phyloP scores from a whole-genome alignment of 2,888 invertebrate species.

The Aporophyla lueneburgensis region DNA sequence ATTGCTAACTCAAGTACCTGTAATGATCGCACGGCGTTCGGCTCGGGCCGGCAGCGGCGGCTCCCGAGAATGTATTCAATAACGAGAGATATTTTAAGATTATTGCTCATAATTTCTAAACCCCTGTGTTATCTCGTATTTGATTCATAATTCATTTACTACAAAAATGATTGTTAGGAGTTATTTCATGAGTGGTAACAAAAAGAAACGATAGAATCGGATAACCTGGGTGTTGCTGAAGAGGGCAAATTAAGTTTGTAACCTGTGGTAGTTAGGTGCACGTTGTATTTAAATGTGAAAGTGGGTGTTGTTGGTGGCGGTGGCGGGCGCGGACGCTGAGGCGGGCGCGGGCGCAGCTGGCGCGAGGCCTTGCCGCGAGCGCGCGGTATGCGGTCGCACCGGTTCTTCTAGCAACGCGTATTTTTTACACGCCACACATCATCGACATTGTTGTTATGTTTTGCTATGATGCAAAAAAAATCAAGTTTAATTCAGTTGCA shows the following conservation, averaged over 20 bases:
- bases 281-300: conserved; percentile 63
- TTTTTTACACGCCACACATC: conserved; percentile 89
- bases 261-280: conserved; percentile 24
- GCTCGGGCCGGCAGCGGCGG: conserved; percentile 63
- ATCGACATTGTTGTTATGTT: conserved; percentile 89
- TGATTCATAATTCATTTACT: conserved; percentile 72
- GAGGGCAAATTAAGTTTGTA: conserved; percentile 27
- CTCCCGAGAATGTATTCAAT: conserved; percentile 70
- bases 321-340: conserved; percentile 55
- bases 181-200: conserved; percentile 46
- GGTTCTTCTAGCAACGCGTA: conserved; percentile 89
- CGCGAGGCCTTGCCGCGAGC: conserved; percentile 87
- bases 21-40: conserved; percentile 74
- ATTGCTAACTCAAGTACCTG: conserved; percentile 84
- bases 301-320: conserved; percentile 54
- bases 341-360: conserved; percentile 68
- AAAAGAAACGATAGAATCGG: conserved; percentile 10
- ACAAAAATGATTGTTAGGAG: conserved; percentile 67
- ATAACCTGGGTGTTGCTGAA: conserved; percentile 13
- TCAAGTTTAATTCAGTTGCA: conserved; percentile 74
- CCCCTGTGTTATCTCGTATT: conserved; percentile 68
- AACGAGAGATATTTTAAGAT: conserved; percentile 79
- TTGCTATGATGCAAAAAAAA: conserved; percentile 89
- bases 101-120: conserved; percentile 76
- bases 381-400: conserved; percentile 90